These are phyloP conservation scores for Capreolus pygargus DNA, from an alignment of 2,113 vertebrate species.

Conservation along the genomic window DNA sequence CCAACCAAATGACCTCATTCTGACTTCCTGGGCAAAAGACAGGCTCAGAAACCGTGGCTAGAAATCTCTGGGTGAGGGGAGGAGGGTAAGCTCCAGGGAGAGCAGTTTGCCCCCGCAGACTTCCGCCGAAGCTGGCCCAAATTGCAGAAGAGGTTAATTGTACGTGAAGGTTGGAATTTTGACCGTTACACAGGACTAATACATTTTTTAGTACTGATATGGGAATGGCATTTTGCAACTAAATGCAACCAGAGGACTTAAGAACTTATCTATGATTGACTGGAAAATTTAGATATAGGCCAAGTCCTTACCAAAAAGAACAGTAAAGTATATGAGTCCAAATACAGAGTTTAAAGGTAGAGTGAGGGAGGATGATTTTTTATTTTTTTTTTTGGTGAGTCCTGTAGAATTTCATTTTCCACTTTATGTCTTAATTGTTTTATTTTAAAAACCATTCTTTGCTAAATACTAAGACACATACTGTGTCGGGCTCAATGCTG, in stretches of 20 bases:
- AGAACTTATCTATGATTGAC: background rate
- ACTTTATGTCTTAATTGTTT: background rate
- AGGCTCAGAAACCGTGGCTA: background rate
- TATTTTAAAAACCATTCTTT: background rate
- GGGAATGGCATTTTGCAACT: background rate
- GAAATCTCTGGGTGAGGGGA: background rate
- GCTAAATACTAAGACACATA: background rate
- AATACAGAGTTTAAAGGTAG: background rate
- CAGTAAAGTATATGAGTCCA: background rate
- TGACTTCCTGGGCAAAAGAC: background rate
- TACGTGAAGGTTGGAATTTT: background rate
- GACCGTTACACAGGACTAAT: background rate
- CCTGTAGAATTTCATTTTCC: background rate
- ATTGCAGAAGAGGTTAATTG: background rate
- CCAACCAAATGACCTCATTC: background rate
- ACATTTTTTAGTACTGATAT: background rate
- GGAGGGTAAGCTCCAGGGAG: background rate
- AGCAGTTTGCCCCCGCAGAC: background rate
- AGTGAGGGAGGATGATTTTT: background rate
- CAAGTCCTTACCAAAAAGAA: background rate
- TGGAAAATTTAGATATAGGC: background rate
- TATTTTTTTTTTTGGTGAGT: background rate
- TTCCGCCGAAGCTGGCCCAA: background rate
- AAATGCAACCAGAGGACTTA: background rate
- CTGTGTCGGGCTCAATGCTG: background rate